Evolutionary conservation across 30 jellyfish, hydroid and myxozoan species (phyloP).

Genomic region (Turritopsis dohrnii): DNA sequence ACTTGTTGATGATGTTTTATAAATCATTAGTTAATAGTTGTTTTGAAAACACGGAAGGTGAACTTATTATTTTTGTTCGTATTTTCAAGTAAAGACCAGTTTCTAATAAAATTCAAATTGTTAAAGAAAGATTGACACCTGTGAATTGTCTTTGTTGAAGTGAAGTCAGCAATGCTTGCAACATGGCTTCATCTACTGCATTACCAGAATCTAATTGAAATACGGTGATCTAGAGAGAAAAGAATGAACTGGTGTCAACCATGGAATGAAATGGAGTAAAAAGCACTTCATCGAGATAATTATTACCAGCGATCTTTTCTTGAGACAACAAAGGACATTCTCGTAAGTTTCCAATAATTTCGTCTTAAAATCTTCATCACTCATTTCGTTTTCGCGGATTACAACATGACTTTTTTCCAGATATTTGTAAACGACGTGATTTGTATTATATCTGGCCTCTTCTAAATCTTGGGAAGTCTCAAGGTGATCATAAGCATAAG

Average conservation of each 20-base stretch:
- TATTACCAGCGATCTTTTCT: neutral
- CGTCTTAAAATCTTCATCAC: neutral
- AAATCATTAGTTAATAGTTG: too few species aligned
- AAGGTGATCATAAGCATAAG: slow-evolving; percentile 7
- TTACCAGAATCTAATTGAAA: slow-evolving; percentile 72
- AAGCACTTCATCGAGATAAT: too few species aligned
- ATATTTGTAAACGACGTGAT: neutral
- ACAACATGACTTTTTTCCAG: neutral
- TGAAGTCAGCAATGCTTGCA: slow-evolving; percentile 57
- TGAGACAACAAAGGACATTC: neutral
- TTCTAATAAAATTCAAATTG: too few species aligned
- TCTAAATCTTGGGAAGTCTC: neutral
- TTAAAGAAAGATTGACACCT: too few species aligned
- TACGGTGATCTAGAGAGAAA: slow-evolving; percentile 50
- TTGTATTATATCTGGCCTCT: neutral
- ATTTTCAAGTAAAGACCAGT: too few species aligned
- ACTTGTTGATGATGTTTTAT: too few species aligned
- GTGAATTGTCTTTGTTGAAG: neutral
- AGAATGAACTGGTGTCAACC: too few species aligned
- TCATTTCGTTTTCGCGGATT: neutral
- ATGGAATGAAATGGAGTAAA: too few species aligned
- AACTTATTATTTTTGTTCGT: too few species aligned
- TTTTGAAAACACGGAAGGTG: too few species aligned
- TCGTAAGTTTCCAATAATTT: neutral
- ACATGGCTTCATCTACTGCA: slow-evolving; percentile 85